Evolutionary conservation across 2,888 invertebrate species (phyloP).

Genomic region (Melanchra persicariae): DNA sequence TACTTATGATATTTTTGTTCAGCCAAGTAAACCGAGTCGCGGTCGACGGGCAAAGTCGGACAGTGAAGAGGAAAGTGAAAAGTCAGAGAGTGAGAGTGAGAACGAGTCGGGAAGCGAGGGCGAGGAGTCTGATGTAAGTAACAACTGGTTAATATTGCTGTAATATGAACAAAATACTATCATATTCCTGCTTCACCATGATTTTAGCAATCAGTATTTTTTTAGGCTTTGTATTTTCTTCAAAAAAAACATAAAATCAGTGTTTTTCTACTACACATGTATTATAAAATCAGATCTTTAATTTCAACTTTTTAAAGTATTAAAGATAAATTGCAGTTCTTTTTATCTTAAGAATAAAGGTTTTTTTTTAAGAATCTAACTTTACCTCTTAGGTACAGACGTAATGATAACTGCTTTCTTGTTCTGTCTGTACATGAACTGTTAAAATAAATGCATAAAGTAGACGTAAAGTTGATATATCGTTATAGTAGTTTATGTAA

Average conservation of each 20-base stretch:
- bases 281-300: background rate
- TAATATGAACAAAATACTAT: background rate
- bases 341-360: too few species aligned
- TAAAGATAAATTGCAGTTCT: background rate
- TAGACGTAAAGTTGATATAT: too few species aligned
- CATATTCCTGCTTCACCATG: background rate
- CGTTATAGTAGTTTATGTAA: too few species aligned
- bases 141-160: background rate
- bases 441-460: background rate
- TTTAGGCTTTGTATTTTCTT: background rate
- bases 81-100: slow-evolving; percentile 88
- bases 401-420: background rate
- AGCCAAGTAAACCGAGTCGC: slow-evolving; percentile 75
- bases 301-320: background rate
- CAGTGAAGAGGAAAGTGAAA: slow-evolving; percentile 89
- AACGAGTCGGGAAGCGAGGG: slow-evolving; percentile 87
- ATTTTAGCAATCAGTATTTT: background rate
- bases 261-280: too few species aligned
- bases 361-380: too few species aligned
- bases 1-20: slow-evolving; percentile 2
- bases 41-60: slow-evolving; percentile 85
- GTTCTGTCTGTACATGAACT: background rate
- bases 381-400: background rate
- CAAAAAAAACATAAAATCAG: background rate
- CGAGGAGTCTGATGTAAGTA: slow-evolving; percentile 88